A percentile compares a stretch with the other conserved stretches of the same genome.
phyloP scores from a whole-genome alignment of 2,888 invertebrate genomes.

The Andrena haemorrhoa region DNA sequence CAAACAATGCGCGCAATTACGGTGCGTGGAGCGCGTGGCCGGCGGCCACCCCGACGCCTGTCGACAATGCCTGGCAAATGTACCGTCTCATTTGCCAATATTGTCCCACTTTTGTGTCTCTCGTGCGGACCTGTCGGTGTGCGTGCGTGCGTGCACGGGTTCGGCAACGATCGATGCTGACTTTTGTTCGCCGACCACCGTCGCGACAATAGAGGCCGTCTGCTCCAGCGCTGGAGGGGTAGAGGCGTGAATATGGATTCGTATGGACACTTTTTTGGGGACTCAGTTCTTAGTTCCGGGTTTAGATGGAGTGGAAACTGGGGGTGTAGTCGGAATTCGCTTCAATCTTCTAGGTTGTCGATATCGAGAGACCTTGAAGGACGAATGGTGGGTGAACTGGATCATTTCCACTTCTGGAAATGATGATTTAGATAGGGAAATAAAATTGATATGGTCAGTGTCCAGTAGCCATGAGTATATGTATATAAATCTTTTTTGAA shows the following conservation, averaged over 20 bases:
- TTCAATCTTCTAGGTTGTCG: too few relatives aligned
- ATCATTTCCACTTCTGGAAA: too few relatives aligned
- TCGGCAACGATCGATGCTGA: constrained; percentile 63
- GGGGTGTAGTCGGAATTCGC: too few relatives aligned
- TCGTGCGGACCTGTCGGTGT: constrained; percentile 30
- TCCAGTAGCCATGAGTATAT: not conserved
- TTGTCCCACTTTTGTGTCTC: constrained; percentile 83
- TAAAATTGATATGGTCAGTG: too few relatives aligned
- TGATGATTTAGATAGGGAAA: too few relatives aligned
- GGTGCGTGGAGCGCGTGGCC: constrained; percentile 73
- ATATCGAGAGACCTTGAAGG: too few relatives aligned
- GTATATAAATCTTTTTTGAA: not conserved
- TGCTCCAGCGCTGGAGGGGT: constrained; percentile 27
- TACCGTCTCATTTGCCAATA: constrained; percentile 84
- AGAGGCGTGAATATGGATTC: constrained; percentile 61
- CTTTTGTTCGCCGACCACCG: constrained; percentile 64
- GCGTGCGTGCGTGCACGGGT: constrained; percentile 49
- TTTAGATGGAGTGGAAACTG: too few relatives aligned
- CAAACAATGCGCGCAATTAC: constrained; percentile 84
- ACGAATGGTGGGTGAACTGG: too few relatives aligned
- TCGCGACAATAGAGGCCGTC: constrained; percentile 52
- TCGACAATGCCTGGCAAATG: constrained; percentile 81
- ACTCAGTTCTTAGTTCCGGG: not conserved
- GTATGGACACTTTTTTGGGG: constrained; percentile 5
- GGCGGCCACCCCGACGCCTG: constrained; percentile 76